A percentile compares a stretch with the other conserved stretches of the same genome.
phyloP scores from a whole-genome alignment of 2,888 invertebrate species.

The Pachydiplax longipennis region DNA sequence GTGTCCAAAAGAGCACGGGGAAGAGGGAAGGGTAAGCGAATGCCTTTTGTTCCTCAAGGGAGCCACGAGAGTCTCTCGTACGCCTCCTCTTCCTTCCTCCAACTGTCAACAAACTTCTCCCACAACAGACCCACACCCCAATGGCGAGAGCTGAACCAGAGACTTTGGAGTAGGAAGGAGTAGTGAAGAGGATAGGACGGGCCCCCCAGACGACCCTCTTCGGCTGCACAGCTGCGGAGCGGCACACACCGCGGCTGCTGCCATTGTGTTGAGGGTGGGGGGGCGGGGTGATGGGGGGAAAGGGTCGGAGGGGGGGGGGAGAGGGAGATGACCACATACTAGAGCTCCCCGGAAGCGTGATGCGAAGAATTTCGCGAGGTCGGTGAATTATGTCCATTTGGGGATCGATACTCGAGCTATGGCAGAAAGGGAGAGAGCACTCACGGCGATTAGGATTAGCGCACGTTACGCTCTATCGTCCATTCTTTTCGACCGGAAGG shows the following conservation, averaged over 20 bases:
- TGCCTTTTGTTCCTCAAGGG: not conserved
- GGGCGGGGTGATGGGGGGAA: not conserved
- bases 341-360: not conserved
- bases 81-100: not conserved
- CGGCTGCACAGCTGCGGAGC: conserved; percentile 29
- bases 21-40: not conserved
- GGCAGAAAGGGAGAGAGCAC: not conserved
- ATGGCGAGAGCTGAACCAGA: not conserved
- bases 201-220: not conserved
- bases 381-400: not conserved
- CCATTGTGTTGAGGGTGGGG: conserved; percentile 26
- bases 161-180: not conserved
- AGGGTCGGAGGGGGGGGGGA: not conserved
- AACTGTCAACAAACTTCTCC: conserved; percentile 33
- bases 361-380: not conserved
- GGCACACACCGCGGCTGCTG: not conserved
- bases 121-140: not conserved
- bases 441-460: too few relatives aligned
- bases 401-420: not conserved
- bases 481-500: too few relatives aligned
- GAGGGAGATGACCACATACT: not conserved
- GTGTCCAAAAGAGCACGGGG: conserved; percentile 30
- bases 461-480: too few relatives aligned
- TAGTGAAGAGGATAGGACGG: not conserved
- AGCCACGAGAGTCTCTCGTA: not conserved